These are phyloP conservation scores for Eulemur rufifrons DNA, from an alignment of 2,113 vertebrate genomes.

Conservation along the genomic window DNA sequence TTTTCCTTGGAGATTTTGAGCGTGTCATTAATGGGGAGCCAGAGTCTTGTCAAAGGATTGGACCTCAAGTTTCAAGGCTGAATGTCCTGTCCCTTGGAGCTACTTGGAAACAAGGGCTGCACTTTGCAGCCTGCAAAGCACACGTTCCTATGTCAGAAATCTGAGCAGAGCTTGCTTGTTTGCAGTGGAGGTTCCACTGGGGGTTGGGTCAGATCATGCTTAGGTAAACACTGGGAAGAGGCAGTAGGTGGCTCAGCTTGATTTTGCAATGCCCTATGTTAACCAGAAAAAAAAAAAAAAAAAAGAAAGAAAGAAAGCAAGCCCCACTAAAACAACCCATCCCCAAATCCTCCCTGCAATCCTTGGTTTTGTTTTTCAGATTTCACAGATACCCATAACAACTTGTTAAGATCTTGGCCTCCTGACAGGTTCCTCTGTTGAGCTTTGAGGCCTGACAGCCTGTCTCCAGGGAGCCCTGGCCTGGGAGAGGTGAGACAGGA, in stretches of 20 bases:
- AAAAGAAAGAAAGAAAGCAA: not conserved
- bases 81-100: slow-evolving; percentile 13
- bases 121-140: slow-evolving; percentile 28
- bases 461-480: slow-evolving; percentile 64
- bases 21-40: not conserved
- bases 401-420: slow-evolving; percentile 79
- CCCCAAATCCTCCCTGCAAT: slow-evolving; percentile 31
- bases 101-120: not conserved
- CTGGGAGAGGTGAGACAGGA: slow-evolving; percentile 74
- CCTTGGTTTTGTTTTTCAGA: slow-evolving; percentile 69
- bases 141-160: slow-evolving; percentile 57
- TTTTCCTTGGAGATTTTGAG: not conserved
- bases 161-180: slow-evolving; percentile 66
- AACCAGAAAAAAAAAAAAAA: slow-evolving; percentile 40
- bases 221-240: slow-evolving; percentile 77
- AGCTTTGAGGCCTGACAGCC: slow-evolving; percentile 66
- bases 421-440: slow-evolving; percentile 71
- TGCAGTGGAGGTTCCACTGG: slow-evolving; percentile 69
- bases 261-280: slow-evolving; percentile 76
- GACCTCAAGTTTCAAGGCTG: slow-evolving; percentile 42
- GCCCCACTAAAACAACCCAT: not conserved
- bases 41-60: not conserved
- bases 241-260: slow-evolving; percentile 65
- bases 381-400: slow-evolving; percentile 72
- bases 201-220: slow-evolving; percentile 68